These are phyloP conservation scores for Florisuga fusca DNA, from an alignment of 2,797 vertebrate genomes.

Conservation along the genomic window DNA sequence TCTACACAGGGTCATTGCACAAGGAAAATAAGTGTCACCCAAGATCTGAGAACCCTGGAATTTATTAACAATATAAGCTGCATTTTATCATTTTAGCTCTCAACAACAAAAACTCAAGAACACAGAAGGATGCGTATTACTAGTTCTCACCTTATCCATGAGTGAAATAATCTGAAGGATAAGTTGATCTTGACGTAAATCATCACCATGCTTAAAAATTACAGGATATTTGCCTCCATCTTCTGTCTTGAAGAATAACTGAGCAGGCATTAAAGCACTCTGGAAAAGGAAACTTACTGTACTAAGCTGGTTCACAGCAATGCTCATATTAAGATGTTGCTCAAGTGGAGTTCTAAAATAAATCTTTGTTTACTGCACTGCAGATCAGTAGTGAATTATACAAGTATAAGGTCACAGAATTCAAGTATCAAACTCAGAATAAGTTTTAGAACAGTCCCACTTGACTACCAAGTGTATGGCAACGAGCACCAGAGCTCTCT, in stretches of 20 bases:
- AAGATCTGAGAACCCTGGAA: not conserved
- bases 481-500: not conserved
- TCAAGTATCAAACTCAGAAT: not conserved
- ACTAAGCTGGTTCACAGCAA: not conserved
- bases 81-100: not conserved
- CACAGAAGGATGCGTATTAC: rapidly evolving
- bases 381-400: not conserved
- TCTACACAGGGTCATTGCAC: not conserved
- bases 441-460: not conserved
- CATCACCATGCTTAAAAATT: constrained; percentile 98
- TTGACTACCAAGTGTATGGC: not conserved
- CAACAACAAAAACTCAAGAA: not conserved
- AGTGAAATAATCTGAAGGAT: constrained; percentile 99
- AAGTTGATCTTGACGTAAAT: constrained; percentile 96
- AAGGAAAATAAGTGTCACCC: not conserved
- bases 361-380: not conserved
- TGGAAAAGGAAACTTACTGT: constrained; percentile 60
- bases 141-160: constrained; percentile 92
- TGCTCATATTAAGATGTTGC: rapidly evolving
- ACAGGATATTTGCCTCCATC: constrained; percentile 94
- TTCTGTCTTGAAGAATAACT: constrained; percentile 96
- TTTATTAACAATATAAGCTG: not conserved
- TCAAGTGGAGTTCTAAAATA: not conserved
- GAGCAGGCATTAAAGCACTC: constrained; percentile 98
- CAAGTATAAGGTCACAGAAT: not conserved